Evolutionary conservation across 2,797 vertebrate species (phyloP).

Genomic region (Hydrolagus colliei): DNA sequence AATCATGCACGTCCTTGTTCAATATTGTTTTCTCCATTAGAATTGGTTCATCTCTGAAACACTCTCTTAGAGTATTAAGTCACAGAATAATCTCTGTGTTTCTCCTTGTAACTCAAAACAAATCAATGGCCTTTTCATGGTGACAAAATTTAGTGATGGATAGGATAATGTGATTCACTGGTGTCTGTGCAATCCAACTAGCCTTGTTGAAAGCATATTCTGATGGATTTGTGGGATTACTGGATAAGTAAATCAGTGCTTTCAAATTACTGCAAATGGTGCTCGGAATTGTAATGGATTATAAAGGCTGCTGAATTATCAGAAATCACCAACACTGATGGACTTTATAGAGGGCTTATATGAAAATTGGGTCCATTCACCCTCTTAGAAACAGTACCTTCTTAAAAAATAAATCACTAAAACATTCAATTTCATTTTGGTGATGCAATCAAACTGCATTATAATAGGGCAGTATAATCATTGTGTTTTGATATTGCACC

Average conservation of each 20-base stretch:
- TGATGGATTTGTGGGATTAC: neutral
- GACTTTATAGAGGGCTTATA: no score
- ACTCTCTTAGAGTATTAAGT: no score
- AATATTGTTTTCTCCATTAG: no score
- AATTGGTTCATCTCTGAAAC: no score
- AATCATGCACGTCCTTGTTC: no score
- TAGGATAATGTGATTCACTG: neutral
- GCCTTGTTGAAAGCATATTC: conserved; percentile 1
- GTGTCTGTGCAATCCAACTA: neutral
- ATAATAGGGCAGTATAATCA: no score
- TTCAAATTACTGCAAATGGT: neutral
- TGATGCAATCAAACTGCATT: neutral
- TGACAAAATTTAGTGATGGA: neutral
- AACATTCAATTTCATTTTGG: neutral
- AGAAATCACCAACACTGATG: neutral
- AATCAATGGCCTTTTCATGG: neutral
- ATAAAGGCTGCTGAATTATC: neutral
- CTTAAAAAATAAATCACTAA: neutral
- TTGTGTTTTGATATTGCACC: no score
- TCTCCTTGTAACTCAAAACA: no score
- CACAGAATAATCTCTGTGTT: no score
- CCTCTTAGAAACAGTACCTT: neutral
- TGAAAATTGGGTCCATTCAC: no score
- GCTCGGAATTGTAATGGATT: neutral
- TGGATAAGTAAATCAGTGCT: conserved; percentile 21